Percentiles rank a stretch among this genome's conserved stretches.
phyloP scores from a whole-genome alignment of 2,797 vertebrate genomes.

The Danio albolineatus region DNA sequence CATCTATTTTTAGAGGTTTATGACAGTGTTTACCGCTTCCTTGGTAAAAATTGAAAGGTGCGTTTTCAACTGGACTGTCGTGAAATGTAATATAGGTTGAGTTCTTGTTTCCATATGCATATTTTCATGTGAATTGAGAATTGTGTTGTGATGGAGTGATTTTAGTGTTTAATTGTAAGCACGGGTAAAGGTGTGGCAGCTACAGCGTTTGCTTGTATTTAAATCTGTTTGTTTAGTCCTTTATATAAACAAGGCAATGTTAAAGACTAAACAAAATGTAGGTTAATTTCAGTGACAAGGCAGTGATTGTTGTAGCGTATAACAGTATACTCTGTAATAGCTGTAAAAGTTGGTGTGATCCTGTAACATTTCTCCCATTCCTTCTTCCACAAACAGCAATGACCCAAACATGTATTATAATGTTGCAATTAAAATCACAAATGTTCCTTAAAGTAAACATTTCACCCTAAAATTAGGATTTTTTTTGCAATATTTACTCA shows the following conservation, averaged over 20 bases:
- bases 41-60: not conserved
- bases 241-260: not conserved
- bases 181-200: constrained; percentile 49
- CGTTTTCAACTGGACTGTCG: not conserved
- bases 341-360: not conserved
- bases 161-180: constrained; percentile 8
- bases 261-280: not conserved
- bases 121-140: not conserved
- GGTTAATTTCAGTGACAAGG: not conserved
- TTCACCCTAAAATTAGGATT: not conserved
- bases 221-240: constrained; percentile 11
- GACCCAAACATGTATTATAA: not conserved
- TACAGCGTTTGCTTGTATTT: constrained; percentile 17
- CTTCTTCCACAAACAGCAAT: not conserved
- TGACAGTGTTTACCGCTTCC: not conserved
- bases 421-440: not conserved
- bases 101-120: not conserved
- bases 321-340: not conserved
- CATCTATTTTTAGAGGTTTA: not conserved
- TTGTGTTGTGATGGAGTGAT: not conserved
- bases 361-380: not conserved
- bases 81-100: not conserved
- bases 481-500: not conserved
- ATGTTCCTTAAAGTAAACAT: not conserved
- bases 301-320: not conserved